Evolutionary conservation across 1,140 invertebrate species (phyloP).

Genomic region (Tribolium castaneum): DNA sequence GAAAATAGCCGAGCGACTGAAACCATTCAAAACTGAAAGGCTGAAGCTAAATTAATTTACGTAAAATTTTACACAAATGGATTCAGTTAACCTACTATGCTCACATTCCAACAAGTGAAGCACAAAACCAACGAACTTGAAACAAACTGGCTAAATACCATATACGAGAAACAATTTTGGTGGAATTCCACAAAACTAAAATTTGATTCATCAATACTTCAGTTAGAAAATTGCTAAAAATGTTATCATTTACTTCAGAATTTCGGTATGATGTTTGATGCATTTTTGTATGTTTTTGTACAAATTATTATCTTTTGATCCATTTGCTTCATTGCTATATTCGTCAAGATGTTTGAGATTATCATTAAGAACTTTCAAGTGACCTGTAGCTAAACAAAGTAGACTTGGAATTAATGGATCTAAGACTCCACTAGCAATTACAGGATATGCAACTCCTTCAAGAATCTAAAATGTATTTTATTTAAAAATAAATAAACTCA

Average conservation of each 20-base stretch:
- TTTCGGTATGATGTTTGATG: not conserved
- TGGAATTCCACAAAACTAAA: not conserved
- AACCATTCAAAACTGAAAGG: constrained; percentile 11
- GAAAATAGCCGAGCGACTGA: not conserved
- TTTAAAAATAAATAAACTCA: not conserved
- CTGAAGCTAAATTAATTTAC: not conserved
- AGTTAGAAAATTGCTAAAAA: too few species aligned
- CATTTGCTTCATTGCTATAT: constrained; percentile 8
- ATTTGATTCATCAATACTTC: too few species aligned
- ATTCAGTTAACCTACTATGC: constrained; percentile 39
- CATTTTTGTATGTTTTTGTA: not conserved
- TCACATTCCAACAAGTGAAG: not conserved
- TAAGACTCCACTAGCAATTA: not conserved
- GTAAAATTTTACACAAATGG: not conserved
- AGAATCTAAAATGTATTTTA: not conserved
- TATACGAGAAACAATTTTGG: not conserved
- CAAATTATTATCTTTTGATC: not conserved
- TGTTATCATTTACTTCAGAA: not conserved
- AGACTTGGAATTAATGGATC: constrained; percentile 2
- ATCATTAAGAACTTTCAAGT: constrained; percentile 57
- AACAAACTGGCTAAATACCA: not conserved
- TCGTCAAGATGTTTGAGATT: constrained; percentile 45
- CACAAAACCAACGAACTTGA: not conserved
- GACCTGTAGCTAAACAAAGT: constrained; percentile 2
- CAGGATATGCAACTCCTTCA: not conserved